These are phyloP conservation scores for Drosophila setosimentum DNA, from an alignment of 2,888 invertebrate species.

Conservation along the genomic window DNA sequence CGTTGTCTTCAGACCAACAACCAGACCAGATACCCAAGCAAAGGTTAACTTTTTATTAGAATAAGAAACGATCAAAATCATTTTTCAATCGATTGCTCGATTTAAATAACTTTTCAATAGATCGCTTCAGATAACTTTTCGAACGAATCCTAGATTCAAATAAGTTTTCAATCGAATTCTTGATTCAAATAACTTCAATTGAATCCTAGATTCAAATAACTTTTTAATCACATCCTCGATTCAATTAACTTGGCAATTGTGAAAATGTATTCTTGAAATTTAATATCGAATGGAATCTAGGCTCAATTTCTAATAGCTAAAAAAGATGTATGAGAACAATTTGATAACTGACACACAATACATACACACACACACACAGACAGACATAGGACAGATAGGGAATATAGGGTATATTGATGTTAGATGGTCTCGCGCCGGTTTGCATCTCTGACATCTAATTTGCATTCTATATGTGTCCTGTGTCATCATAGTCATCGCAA, in stretches of 20 bases:
- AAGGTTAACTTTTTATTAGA: background rate
- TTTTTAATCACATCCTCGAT: background rate
- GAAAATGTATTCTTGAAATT: background rate
- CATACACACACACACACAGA: background rate
- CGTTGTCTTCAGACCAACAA: background rate
- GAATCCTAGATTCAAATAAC: background rate
- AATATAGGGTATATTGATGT: background rate
- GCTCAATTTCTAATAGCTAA: background rate
- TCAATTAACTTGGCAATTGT: background rate
- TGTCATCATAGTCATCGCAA: constrained; percentile 71
- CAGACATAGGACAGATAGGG: background rate
- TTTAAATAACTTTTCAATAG: background rate
- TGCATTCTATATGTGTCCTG: constrained; percentile 61
- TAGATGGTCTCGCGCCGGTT: constrained; percentile 28
- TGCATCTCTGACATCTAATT: constrained; percentile 72
- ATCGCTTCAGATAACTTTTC: background rate
- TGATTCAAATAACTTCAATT: background rate
- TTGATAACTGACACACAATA: background rate
- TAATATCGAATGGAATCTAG: background rate
- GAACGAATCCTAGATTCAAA: background rate
- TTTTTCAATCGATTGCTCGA: background rate
- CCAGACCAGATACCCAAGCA: background rate
- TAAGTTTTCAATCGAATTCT: background rate
- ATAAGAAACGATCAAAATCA: background rate
- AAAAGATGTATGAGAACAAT: background rate